phyloP scores from a whole-genome alignment of 53 echinoderm and acorn worm species.

The Mesocentrotus franciscanus region DNA sequence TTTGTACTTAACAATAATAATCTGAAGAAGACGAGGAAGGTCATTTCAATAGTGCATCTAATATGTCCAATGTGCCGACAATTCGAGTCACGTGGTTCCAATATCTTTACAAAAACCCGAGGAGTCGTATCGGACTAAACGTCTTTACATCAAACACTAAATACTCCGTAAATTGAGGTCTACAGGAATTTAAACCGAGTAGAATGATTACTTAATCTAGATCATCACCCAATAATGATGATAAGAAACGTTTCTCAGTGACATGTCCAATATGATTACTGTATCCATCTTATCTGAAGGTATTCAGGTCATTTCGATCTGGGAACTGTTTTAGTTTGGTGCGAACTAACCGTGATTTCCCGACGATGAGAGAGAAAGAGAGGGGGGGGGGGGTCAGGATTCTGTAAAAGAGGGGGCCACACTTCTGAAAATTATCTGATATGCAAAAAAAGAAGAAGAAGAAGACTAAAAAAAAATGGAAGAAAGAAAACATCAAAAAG shows the following conservation, averaged over 20 bases:
- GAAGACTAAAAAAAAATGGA: no score
- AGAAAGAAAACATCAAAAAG: no score
- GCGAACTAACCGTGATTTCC: background rate
- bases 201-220: background rate
- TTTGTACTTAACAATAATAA: no score
- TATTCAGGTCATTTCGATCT: slow-evolving; percentile 13
- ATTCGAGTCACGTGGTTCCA: background rate
- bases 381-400: background rate
- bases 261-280: slow-evolving; percentile 11
- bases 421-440: no score
- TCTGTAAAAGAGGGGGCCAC: background rate
- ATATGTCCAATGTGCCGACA: background rate
- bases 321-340: background rate
- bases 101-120: background rate
- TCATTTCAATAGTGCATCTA: background rate
- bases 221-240: background rate
- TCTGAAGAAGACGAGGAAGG: background rate
- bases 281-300: background rate
- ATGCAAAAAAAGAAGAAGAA: no score
- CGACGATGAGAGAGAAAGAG: background rate
- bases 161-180: background rate
- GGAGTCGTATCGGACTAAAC: no score
- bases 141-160: background rate
- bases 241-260: background rate
- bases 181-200: background rate